Evolutionary conservation across 2,797 vertebrate species (phyloP), one percentile per base, ranked within the genome.

Genomic region (Champsocephalus gunnari): DNA sequence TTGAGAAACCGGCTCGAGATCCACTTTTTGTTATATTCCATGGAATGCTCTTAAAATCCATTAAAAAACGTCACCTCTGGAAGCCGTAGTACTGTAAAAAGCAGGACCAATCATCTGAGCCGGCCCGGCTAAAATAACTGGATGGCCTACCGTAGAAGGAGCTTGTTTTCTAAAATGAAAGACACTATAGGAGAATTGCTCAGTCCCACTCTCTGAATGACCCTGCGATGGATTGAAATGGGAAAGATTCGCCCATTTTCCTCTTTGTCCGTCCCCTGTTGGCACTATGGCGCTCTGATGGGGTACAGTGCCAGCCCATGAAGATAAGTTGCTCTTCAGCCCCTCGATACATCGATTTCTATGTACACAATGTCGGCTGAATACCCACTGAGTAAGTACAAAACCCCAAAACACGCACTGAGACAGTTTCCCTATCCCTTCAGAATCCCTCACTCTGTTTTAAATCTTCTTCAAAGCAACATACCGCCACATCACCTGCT

Each of bases 401-500:
- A 88, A 89, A 79, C 82, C 79, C 73, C 71, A 73, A 83, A 87
- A 79, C 85, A 74, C 89, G 89, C 83, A 87, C 67, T 76, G 84
- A 75, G 79, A 87, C 85, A 78, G 76, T 87, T 82, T 79, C 66
- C 81, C 62, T 73, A 72, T 51, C 47, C 73, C 59, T 78, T 73
- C 56, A 78, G 65, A 49, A 65, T 74, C 75, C 58, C 61, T 71
- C 71, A 77, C 64, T 60, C 63, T 73, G 67, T 77, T 66, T 81
- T 62, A 79, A 88, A 71, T 82, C 76, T 64, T 71, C 84, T 79
- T 87, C 82, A 88, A 84, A 86, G 81, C 71, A n/a, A 66, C 74
- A 78, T 34, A 47, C 83, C 68, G 34, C 64, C 69, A 62, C 73
- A 83, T 90, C 88, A 92, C 88, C 90, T 90, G 91, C 88, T 77